Evolutionary conservation across 2,797 vertebrate genomes (phyloP).

Genomic region (Novumbra hubbsi): DNA sequence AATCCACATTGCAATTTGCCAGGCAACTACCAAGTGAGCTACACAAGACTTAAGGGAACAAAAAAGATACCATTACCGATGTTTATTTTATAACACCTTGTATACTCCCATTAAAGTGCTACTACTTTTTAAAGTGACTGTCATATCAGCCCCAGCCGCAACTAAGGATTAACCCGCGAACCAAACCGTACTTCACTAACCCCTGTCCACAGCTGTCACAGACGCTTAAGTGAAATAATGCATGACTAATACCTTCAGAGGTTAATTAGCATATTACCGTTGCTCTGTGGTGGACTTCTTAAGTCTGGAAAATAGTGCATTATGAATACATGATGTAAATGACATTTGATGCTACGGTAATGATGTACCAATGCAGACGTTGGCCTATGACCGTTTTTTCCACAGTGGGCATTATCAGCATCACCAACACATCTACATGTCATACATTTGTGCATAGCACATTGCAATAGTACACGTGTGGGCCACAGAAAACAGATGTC

Average conservation of each 20-base stretch:
- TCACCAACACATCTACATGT: conserved; percentile 1
- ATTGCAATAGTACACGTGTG: conserved; percentile 3
- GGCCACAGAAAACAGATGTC: conserved; percentile 18
- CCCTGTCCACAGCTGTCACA: neutral
- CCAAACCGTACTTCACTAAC: neutral
- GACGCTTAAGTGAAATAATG: conserved; percentile 1
- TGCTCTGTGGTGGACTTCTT: conserved; percentile 1
- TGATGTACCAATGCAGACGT: conserved; percentile 11
- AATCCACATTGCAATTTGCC: no score
- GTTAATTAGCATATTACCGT: neutral
- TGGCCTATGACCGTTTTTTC: conserved; percentile 4
- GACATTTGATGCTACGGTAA: conserved; percentile 33
- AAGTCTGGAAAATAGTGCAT: conserved; percentile 17
- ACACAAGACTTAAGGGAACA: no score
- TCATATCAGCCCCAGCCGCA: neutral
- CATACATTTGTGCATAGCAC: conserved; percentile 3
- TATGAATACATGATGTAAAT: conserved; percentile 26
- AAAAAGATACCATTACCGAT: no score
- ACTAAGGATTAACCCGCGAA: neutral
- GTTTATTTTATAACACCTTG: no score
- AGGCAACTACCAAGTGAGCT: no score
- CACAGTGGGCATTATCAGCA: conserved; percentile 12
- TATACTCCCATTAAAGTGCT: no score
- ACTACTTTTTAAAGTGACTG: neutral
- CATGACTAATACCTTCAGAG: neutral